phyloP scores from a whole-genome alignment of 2,113 vertebrate species.

The Aviceda subcristata region DNA sequence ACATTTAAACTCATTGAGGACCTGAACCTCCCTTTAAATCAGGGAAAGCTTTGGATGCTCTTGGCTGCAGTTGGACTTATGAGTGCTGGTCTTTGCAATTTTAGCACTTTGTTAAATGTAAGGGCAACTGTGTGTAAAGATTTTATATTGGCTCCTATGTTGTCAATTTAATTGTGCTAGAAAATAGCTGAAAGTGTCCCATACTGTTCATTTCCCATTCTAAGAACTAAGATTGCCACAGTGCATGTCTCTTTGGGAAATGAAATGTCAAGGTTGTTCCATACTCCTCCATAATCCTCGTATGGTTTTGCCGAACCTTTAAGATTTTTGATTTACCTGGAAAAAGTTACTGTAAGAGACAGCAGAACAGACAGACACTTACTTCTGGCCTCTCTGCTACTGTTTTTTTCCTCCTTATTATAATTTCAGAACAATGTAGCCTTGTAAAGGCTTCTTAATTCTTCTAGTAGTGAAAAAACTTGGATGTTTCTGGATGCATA shows the following conservation, averaged over 20 bases:
- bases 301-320: not conserved
- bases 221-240: not conserved
- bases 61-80: not conserved
- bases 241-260: not conserved
- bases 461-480: not conserved
- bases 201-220: fast-evolving
- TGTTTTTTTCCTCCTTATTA: not conserved
- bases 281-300: not conserved
- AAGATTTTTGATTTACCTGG: not conserved
- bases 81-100: not conserved
- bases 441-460: not conserved
- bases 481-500: not conserved
- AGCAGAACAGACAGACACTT: not conserved
- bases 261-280: not conserved
- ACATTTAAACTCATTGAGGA: not conserved
- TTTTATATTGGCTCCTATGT: fast-evolving
- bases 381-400: not conserved
- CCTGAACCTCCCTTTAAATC: not conserved
- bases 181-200: not conserved
- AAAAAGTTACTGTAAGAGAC: not conserved
- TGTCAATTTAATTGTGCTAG: not conserved
- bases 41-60: not conserved
- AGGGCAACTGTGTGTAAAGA: not conserved
- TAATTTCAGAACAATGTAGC: not conserved
- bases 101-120: fast-evolving